A percentile compares a stretch with the other conserved stretches of the same genome.
Conservation (phyloP, 2,888 invertebrate species). For the Cataglyphis livida region DNA sequence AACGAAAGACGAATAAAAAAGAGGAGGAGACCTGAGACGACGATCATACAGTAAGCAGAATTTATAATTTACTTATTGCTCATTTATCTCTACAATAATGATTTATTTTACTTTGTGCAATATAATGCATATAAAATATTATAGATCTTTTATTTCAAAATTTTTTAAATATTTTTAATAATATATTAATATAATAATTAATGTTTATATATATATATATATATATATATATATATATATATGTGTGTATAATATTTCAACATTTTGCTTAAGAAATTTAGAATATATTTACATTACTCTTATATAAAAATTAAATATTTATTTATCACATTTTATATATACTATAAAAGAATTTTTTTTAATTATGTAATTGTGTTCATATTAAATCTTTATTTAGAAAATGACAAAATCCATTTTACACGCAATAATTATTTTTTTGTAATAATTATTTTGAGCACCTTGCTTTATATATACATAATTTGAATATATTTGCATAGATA, state of each 20-base stretch:
- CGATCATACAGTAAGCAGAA: background rate
- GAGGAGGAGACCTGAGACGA: background rate
- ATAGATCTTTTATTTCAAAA: background rate
- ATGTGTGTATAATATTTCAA: no score
- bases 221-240: constrained; percentile 6
- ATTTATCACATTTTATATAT: background rate
- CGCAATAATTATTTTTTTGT: background rate
- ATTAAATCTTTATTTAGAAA: background rate
- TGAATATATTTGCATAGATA: background rate
- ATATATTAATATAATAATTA: background rate
- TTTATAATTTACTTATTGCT: background rate
- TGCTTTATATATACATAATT: background rate
- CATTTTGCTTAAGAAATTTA: background rate
- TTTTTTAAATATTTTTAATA: background rate
- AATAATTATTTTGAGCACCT: background rate
- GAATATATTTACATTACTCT: background rate
- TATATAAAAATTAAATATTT: background rate
- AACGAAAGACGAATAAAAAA: background rate
- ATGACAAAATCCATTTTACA: background rate
- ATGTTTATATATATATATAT: background rate
- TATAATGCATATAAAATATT: background rate
- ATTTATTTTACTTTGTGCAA: background rate
- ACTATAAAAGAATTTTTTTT: background rate
- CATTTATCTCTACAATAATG: background rate
- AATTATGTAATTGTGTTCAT: background rate